Evolutionary conservation across 2,113 vertebrate genomes (phyloP), one percentile per base, ranked within the genome.

Genomic region (Leptodactylus fuscus): DNA sequence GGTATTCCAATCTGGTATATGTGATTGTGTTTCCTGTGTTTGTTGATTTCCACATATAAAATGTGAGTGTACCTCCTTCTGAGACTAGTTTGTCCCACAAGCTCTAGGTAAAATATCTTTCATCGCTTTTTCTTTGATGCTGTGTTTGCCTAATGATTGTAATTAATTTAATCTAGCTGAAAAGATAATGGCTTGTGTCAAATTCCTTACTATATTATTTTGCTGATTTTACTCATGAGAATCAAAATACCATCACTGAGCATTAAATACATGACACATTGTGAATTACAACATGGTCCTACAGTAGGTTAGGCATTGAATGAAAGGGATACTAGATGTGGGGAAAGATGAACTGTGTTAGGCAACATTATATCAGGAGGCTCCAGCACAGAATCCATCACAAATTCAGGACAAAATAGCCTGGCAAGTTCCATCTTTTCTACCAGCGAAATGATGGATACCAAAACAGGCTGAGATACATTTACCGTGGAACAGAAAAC

Each of bases 161-260:
- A 78, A 78, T 78, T 55, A 78, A 78, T 78, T 55, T 78, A 78
- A 78, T 78, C 75, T 78, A 78, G 49, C 49, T 78, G 75, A 55
- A 78, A 36, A 78, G 49, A 77, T 77, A 78, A 78, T 78, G 20
- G 29, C 49, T 78, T 78, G 49, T 78, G 44, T 78, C 49, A 78
- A 78, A 78, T 55, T 78, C 46, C 48, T 77, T 53, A 12, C 16
- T 77, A 53, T 20, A 34, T 53, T 78, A 53, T 77, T 78, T 55
- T 78, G 32, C 29, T 34, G 24, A 78, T 78, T 29, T 78, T 78
- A 55, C 27, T 78, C 20, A 20, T 48, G 27, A 77, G 15, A 77
- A 20, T 77, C 29, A 77, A 53, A 55, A 55, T 55, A 55, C 55
- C 55, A 51, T 55, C 11, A 78, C 29, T 22, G 44, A 36, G 48